Evolutionary conservation across 2,888 invertebrate species (phyloP).

Genomic region (Pristionchus mayeri): DNA sequence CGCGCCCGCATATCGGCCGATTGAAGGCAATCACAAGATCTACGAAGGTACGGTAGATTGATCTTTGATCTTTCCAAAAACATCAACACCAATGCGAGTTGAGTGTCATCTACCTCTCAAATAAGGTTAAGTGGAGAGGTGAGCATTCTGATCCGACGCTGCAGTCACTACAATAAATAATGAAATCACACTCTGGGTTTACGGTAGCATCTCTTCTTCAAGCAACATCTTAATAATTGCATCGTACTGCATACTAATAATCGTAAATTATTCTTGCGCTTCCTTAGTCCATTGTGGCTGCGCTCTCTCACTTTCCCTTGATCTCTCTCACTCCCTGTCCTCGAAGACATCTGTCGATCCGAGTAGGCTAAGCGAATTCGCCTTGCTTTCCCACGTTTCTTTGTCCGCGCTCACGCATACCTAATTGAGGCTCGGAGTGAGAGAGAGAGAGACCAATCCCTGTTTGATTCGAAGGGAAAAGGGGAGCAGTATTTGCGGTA

Average conservation of each 20-base stretch:
- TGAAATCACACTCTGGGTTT: too few relatives aligned
- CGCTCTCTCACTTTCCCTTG: background rate
- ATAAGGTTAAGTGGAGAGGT: too few relatives aligned
- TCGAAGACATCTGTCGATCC: background rate
- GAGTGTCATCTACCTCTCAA: background rate
- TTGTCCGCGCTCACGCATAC: background rate
- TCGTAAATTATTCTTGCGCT: conserved; percentile 11
- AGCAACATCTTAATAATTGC: background rate
- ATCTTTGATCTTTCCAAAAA: conserved; percentile 7
- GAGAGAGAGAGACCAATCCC: background rate
- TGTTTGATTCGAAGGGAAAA: background rate
- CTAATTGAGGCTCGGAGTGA: background rate
- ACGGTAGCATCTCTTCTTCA: background rate
- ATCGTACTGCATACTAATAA: conserved; percentile 13
- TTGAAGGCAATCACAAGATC: conserved; percentile 42
- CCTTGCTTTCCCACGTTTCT: conserved; percentile 31
- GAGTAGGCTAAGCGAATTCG: background rate
- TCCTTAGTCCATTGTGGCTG: conserved; percentile 22
- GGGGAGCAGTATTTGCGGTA: background rate
- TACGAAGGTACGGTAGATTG: conserved; percentile 15
- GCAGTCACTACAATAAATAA: too few relatives aligned
- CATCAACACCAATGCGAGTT: too few relatives aligned
- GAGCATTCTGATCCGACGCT: too few relatives aligned
- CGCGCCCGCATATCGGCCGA: conserved; percentile 33
- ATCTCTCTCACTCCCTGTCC: conserved; percentile 14